These are phyloP conservation scores for Oryzias melastigma DNA, from an alignment of 2,113 vertebrate genomes.

Conservation along the genomic window DNA sequence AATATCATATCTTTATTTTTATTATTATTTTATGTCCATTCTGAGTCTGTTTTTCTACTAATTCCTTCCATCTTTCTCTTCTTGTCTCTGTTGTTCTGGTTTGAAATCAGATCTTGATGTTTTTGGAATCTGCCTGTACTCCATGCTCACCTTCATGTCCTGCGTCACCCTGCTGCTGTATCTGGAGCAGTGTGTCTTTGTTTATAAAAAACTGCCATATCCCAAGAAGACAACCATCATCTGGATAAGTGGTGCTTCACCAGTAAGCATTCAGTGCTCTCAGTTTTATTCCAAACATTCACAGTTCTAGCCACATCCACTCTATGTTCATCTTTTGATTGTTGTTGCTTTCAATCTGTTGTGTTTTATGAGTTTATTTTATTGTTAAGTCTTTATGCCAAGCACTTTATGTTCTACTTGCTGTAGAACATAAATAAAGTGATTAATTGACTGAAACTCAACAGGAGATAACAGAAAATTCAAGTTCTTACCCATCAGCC, in stretches of 20 bases:
- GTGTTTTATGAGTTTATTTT: no score
- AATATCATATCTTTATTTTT: no score
- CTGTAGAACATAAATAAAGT: no score
- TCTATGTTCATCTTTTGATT: no score
- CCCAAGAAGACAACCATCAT: slow-evolving; percentile 84
- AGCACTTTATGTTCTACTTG: no score
- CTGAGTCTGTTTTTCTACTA: not conserved
- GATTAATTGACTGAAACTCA: no score
- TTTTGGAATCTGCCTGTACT: slow-evolving; percentile 77
- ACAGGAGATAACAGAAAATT: no score
- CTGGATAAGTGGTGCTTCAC: slow-evolving; percentile 85
- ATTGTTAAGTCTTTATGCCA: no score
- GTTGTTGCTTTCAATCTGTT: no score
- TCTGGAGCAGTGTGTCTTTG: slow-evolving; percentile 81
- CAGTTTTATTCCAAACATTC: no score
- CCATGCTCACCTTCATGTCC: slow-evolving; percentile 82
- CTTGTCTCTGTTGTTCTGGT: not conserved
- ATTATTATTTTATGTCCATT: not conserved
- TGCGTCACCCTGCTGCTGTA: slow-evolving; percentile 78
- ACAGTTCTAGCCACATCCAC: no score
- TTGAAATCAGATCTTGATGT: slow-evolving; percentile 75
- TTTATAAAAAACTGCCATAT: slow-evolving; percentile 79
- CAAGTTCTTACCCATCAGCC: no score
- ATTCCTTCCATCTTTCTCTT: not conserved
- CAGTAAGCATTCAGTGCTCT: slow-evolving; percentile 70